Evolutionary conservation across 64 coral and sea anemone species (phyloP), one percentile per base, ranked within the genome.

Genomic region (Acropora yongei): DNA sequence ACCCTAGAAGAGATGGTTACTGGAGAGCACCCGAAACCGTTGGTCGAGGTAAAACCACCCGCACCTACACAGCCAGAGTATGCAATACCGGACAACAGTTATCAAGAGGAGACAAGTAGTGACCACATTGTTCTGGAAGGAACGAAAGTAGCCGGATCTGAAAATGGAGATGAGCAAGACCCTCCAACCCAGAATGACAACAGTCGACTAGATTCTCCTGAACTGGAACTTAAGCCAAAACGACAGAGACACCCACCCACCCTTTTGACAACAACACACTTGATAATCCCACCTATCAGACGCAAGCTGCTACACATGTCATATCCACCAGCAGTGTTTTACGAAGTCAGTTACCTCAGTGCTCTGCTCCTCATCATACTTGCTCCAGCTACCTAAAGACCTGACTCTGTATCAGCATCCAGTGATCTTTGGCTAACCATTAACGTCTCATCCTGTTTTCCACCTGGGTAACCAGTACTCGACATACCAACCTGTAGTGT

Each of bases 191-290:
- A 55, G 51, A 55, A 55, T 0, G 51, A 55, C 51, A 1, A 55
- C 51, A 55, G 51, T 55, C 51, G 4, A 2, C 51, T 55, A 55
- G 51, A 55, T 10, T 55, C 3, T 55, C 51, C 68, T 6, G 68
- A 72, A 58, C 45, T 77, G 14, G 48, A 20, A 57, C 41, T 47
- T 40, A 63, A n/a, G 14, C 44, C 85, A 30, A 18, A 39, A 75
- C 47, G 85, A 88, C 85, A 74, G 74, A 72, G 20, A 49, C 69
- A 51, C 44, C 47, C 20, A 30, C 86, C 86, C 4, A 68, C 51
- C 17, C 17, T 48, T 10, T 69, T 75, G 49, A 88, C 1, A 40
- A 88, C 51, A 43, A 88, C 47, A 88, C 86, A 57, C 51, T 88
- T 60, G 72, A 44, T 44, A 87, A 73, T 57, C 86, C 50, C 71